Conservation (phyloP, 2,888 invertebrate species). For the Pheosia gnoma region DNA sequence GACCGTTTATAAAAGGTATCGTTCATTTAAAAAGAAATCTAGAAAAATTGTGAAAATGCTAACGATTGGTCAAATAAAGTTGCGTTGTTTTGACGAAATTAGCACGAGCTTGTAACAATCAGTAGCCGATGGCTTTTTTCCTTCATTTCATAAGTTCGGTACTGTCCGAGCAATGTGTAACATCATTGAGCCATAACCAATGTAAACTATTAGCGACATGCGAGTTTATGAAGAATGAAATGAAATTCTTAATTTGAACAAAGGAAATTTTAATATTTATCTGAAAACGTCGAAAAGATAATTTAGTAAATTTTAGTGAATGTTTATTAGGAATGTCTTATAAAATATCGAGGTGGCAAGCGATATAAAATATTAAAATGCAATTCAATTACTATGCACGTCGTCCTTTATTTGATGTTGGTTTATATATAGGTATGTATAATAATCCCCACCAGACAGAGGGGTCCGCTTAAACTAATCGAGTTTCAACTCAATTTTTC, state of each 20-base stretch:
- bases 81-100: slow-evolving; percentile 59
- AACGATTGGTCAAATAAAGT: slow-evolving; percentile 52
- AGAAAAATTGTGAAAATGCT: slow-evolving; percentile 36
- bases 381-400: not conserved
- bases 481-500: not conserved
- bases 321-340: not conserved
- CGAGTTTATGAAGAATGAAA: slow-evolving; percentile 23
- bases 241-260: slow-evolving; percentile 28
- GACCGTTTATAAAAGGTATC: not conserved
- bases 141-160: slow-evolving; percentile 66
- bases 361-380: not conserved
- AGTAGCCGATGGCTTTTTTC: slow-evolving; percentile 65
- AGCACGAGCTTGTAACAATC: slow-evolving; percentile 71
- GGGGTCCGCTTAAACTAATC: not conserved
- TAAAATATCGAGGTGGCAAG: not conserved
- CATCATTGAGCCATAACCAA: slow-evolving; percentile 70
- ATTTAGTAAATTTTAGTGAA: not conserved
- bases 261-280: not conserved
- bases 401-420: not conserved
- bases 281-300: not conserved
- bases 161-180: slow-evolving; percentile 76
- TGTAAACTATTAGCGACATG: slow-evolving; percentile 59
- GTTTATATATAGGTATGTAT: not conserved
- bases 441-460: not conserved
- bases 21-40: not conserved